Evolutionary conservation across 1,140 invertebrate species (phyloP).

Genomic region (Cheumatopsyche charites): DNA sequence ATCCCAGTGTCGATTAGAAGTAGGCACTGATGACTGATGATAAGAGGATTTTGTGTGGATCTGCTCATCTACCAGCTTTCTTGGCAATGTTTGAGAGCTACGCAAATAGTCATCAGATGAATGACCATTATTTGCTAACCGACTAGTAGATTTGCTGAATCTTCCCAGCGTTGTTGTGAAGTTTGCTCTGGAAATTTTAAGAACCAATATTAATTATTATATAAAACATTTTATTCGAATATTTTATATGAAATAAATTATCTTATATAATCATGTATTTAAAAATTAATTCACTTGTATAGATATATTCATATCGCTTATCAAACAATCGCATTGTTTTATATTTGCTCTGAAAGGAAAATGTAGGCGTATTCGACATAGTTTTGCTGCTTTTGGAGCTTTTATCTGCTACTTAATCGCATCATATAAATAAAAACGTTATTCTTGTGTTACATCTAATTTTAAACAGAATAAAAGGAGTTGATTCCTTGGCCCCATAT

Average conservation of each 20-base stretch:
- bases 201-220: too few species aligned
- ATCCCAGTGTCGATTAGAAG: conserved; percentile 58
- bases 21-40: conserved; percentile 57
- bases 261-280: background rate
- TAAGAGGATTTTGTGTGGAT: conserved; percentile 55
- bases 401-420: conserved; percentile 4
- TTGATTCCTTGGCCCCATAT: background rate
- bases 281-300: too few species aligned
- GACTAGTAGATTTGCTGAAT: conserved; percentile 78
- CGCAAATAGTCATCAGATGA: conserved; percentile 64
- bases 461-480: background rate
- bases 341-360: too few species aligned
- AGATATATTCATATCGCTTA: too few species aligned
- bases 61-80: conserved; percentile 66
- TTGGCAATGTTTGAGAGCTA: conserved; percentile 78
- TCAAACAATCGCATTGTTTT: too few species aligned
- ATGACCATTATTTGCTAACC: conserved; percentile 65
- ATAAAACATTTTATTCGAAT: too few species aligned
- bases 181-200: conserved; percentile 65
- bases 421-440: background rate
- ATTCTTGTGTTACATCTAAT: background rate
- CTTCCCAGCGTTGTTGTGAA: conserved; percentile 72
- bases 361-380: conserved; percentile 18
- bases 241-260: conserved; percentile 5
- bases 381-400: background rate